Base-by-base conservation (phyloP, 2,888 invertebrate genomes). In the Cremastobaeus sp. region DNA sequence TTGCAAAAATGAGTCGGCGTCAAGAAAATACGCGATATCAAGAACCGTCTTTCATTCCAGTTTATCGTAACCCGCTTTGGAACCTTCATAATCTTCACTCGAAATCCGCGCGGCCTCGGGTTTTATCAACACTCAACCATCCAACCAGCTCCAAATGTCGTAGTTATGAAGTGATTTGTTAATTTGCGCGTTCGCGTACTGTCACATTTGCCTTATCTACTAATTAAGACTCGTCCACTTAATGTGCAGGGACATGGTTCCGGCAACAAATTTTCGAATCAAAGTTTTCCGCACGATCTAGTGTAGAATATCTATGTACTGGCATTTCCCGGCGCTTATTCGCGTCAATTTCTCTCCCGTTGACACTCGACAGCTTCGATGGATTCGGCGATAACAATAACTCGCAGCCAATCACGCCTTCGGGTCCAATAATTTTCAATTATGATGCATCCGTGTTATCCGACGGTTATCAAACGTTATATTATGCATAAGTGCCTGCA, bases 251-350 rank as follows among this genome's bases (percentile, higher is more conserved):
- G 59, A 18, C 60, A 12, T 69, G 34, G 30, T 37, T 52, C 47
- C 34, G n/a, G 45, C 50, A 20, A 62, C 68, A 68, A 69, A 74
- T 74, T 74, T 64, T 60, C 64, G 57, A 48, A 60, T 72, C 57
- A 6, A 62, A 52, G 68, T 68, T 66, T 57, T 37, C 25, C 48
- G 52, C 45, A n/a, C n/a, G n/a, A n/a, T n/a, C n/a, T n/a, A n/a
- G n/a, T n/a, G 30, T 39, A 32, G 41, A 28, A 35, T 48, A 69
- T 71, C 59, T 76, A 74, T 76, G 74, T 41, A 41, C 32, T n/a
- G n/a, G n/a, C n/a, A n/a, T n/a, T n/a, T n/a, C n/a, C n/a, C n/a
- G n/a, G n/a, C n/a, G n/a, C n/a, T n/a, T n/a, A n/a, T n/a, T n/a
- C n/a, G n/a, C n/a, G n/a, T n/a, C n/a, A n/a, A n/a, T n/a, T n/a